Conservation (phyloP, 1,140 invertebrate genomes). For the Pteromalus puparum region DNA sequence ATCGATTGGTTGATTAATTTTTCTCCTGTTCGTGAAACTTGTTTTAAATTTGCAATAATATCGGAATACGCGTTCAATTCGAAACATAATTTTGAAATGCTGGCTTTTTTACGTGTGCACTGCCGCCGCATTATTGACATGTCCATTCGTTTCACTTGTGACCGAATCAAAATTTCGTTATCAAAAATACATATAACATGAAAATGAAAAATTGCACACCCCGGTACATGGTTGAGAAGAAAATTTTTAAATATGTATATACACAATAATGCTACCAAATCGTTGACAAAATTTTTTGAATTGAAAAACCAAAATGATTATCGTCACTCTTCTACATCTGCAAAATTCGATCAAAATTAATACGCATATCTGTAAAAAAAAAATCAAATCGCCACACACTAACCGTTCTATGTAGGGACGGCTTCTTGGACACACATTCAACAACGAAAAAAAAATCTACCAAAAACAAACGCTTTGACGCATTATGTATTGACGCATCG, state of each 20-base stretch:
- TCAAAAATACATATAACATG: slow-evolving; percentile 29
- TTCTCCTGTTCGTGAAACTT: slow-evolving; percentile 8
- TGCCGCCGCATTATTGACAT: slow-evolving; percentile 68
- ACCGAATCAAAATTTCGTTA: slow-evolving; percentile 3
- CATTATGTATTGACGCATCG: slow-evolving; percentile 61
- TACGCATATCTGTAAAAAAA: slow-evolving; percentile 34
- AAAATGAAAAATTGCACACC: slow-evolving; percentile 57
- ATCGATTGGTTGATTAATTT: slow-evolving; percentile 55
- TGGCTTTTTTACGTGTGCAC: slow-evolving; percentile 69
- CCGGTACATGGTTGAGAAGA: slow-evolving; percentile 64
- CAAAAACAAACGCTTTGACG: slow-evolving; percentile 60
- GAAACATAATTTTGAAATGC: slow-evolving; percentile 61
- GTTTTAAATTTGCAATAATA: slow-evolving; percentile 26
- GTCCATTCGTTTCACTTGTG: slow-evolving; percentile 54
- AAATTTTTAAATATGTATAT: slow-evolving; percentile 50
- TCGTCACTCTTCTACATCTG: background rate
- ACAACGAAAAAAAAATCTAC: slow-evolving; percentile 42
- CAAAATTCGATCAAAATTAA: slow-evolving; percentile 41
- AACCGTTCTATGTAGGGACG: slow-evolving; percentile 49
- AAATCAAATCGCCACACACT: slow-evolving; percentile 47
- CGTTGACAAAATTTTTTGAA: slow-evolving; percentile 23
- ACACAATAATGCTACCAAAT: slow-evolving; percentile 55
- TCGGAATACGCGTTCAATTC: slow-evolving; percentile 55
- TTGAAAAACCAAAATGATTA: slow-evolving; percentile 39
- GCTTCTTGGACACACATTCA: slow-evolving; percentile 47